These are phyloP conservation scores for Poliocrania exsul DNA, from an alignment of 2,797 vertebrate genomes.

Conservation along the genomic window DNA sequence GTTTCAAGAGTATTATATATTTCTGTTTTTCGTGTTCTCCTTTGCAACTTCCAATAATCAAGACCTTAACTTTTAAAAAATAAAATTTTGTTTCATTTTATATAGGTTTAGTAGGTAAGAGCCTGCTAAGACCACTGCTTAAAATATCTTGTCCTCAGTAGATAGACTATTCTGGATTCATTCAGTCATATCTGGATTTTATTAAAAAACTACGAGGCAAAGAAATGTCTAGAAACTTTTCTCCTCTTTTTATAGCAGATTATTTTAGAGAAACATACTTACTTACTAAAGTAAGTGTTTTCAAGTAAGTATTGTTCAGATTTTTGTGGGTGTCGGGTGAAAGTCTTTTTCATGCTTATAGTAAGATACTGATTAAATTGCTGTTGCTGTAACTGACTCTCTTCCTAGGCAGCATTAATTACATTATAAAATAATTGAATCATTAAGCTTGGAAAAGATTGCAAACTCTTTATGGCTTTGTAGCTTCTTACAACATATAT, in stretches of 20 bases:
- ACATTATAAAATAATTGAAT: background rate
- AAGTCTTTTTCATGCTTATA: background rate
- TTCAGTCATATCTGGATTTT: background rate
- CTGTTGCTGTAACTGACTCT: background rate
- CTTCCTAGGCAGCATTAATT: background rate
- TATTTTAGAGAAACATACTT: background rate
- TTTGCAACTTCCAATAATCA: background rate
- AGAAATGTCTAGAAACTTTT: background rate
- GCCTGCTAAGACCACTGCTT: background rate
- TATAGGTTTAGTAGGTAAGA: background rate
- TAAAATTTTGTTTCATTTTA: background rate
- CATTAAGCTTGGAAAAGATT: background rate
- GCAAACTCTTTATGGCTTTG: background rate
- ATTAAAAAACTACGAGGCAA: background rate
- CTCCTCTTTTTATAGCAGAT: background rate
- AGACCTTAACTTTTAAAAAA: background rate
- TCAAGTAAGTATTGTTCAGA: background rate
- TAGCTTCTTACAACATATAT: background rate
- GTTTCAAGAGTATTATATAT: background rate
- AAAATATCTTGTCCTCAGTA: background rate
- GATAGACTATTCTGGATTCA: background rate
- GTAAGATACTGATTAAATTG: constrained; percentile 2
- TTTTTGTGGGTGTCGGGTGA: background rate
- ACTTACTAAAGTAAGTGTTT: background rate
- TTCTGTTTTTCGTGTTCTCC: background rate